Evolutionary conservation across 2,113 vertebrate species (phyloP), one percentile per base, ranked within the genome.

Genomic region (Pan paniscus): DNA sequence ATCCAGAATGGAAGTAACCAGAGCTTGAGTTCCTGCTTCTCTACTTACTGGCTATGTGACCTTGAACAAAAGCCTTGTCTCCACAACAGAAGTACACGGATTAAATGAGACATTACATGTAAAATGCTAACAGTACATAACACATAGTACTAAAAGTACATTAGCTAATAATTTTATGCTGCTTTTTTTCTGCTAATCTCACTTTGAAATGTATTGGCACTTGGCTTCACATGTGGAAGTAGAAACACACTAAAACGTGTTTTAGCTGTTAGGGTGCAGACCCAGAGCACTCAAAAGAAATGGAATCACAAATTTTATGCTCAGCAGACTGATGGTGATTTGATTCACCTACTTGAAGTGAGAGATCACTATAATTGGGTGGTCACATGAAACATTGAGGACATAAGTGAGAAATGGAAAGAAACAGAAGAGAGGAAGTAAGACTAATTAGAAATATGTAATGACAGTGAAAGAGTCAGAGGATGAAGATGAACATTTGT

Each of bases 141-240:
- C 3, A 8, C 25, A 43, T 4, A 64, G 8, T 23, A 52, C 20
- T 85, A 27, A 30, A 59, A 68, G 87, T 88, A 35, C 70, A 25
- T 79, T 43, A 40, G 6, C 3, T 76, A 32, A 57, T 72, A 8
- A 35, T 76, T 76, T 80, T 81, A 6, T 52, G 78, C 35, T 61
- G 17, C 27, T 92, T 97, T 89, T 85, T 35, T 75, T 84, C 18
- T 92, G 27, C 57, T 94, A 89, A 30, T 80, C 11, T 93, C 35
- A 67, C 50, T 46, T 43, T 83, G 22, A 73, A 86, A 72, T 75
- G 64, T 55, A 25, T 55, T 83, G 52, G 30, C 4, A 48, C 9
- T 84, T 52, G 9, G 50, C 55, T 70, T 17, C 38, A 84, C 68
- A 73, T 83, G 6, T 88, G 43, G 23, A 93, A 84, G 30, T 22